These are phyloP conservation scores for Sinocyclocheilus grahami DNA, from an alignment of 2,113 vertebrate species.

Conservation along the genomic window DNA sequence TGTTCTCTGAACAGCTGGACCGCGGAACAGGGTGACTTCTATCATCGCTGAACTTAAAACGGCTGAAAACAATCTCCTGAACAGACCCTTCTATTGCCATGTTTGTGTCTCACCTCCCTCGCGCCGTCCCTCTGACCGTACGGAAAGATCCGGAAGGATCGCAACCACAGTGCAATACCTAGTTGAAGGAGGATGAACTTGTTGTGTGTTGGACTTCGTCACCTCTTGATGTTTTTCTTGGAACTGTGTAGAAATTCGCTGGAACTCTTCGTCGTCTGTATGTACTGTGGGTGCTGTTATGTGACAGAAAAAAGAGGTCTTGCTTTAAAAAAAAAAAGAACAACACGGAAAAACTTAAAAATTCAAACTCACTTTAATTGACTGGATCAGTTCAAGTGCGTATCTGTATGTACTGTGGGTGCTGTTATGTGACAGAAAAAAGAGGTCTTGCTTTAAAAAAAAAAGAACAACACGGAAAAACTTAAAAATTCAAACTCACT, in stretches of 20 bases:
- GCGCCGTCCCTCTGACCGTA: not conserved
- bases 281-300: constrained; percentile 78
- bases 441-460: constrained; percentile 54
- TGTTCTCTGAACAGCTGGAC: constrained; percentile 7
- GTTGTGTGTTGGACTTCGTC: constrained; percentile 48
- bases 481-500: no score
- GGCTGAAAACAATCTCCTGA: not conserved
- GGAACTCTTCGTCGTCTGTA: constrained; percentile 74
- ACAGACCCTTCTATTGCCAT: constrained; percentile 21
- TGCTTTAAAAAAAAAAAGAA: constrained; percentile 38
- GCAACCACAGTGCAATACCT: constrained; percentile 54
- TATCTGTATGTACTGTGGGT: constrained; percentile 77
- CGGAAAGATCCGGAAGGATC: constrained; percentile 37
- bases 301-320: constrained; percentile 70
- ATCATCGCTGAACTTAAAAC: constrained; percentile 18
- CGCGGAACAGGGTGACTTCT: constrained; percentile 15
- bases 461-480: no score
- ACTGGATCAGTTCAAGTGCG: constrained; percentile 14
- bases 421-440: constrained; percentile 75
- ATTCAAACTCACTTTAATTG: constrained; percentile 57
- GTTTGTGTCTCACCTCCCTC: constrained; percentile 12
- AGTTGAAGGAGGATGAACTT: constrained; percentile 36
- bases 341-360: constrained; percentile 52
- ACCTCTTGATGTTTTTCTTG: constrained; percentile 60
- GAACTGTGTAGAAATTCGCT: constrained; percentile 72